Conservation (phyloP, 2,797 vertebrate genomes). For the Semaprochilodus insignis region DNA sequence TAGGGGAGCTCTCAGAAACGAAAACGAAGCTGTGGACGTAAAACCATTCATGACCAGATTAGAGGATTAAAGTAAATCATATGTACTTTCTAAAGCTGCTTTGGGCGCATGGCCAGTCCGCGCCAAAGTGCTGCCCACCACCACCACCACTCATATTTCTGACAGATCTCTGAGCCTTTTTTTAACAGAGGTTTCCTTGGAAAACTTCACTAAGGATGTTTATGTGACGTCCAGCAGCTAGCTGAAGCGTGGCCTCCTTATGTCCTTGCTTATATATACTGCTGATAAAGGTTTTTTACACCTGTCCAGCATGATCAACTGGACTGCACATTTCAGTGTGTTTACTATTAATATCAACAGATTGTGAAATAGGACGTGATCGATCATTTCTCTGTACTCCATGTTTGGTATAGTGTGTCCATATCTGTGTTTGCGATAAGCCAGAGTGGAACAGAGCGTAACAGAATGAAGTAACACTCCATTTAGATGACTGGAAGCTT, state of each 20-base stretch:
- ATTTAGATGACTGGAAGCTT: background rate
- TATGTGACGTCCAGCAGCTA: background rate
- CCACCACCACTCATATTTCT: background rate
- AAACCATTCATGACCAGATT: background rate
- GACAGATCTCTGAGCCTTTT: background rate
- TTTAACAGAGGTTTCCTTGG: background rate
- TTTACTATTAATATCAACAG: background rate
- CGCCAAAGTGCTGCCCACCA: background rate
- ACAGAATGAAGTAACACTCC: background rate
- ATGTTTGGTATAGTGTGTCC: background rate
- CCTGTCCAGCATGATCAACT: background rate
- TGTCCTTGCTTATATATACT: background rate
- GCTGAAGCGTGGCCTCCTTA: conserved; percentile 1
- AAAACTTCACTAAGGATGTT: background rate
- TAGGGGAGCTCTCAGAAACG: background rate
- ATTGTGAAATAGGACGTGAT: background rate
- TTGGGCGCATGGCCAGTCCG: background rate
- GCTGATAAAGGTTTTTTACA: background rate
- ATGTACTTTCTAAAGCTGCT: background rate
- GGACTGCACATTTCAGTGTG: background rate
- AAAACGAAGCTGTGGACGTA: background rate
- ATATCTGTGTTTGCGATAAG: background rate
- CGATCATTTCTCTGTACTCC: background rate
- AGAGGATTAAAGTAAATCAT: conserved; percentile 20
- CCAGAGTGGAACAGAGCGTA: too few species aligned